Conservation (phyloP, 2,797 vertebrate species). For the Xiphophorus birchmanni region DNA sequence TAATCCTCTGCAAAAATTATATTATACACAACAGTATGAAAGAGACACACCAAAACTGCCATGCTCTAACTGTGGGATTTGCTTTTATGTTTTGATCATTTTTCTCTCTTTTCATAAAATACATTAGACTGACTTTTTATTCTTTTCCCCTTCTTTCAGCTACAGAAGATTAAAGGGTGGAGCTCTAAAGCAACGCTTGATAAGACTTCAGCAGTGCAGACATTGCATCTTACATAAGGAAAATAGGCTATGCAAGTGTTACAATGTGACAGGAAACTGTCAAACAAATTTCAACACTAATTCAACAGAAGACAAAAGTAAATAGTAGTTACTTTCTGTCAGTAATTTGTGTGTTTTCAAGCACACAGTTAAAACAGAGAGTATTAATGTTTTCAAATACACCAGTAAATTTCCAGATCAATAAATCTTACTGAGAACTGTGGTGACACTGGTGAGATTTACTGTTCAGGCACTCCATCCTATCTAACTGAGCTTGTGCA, state of each 20-base stretch:
- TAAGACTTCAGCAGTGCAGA: conserved; percentile 63
- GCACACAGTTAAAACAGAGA: background rate
- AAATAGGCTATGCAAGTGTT: conserved; percentile 48
- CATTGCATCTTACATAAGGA: conserved; percentile 58
- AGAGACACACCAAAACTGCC: conserved; percentile 65
- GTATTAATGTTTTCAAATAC: background rate
- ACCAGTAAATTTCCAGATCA: background rate
- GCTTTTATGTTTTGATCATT: conserved; percentile 56
- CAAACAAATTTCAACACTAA: conserved; percentile 55
- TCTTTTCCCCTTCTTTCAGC: conserved; percentile 60
- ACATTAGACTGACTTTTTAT: conserved; percentile 61
- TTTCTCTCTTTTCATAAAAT: conserved; percentile 43
- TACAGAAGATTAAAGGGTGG: conserved; percentile 58
- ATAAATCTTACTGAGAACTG: background rate
- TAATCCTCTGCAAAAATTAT: conserved; percentile 74
- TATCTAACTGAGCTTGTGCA: background rate
- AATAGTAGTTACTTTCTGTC: conserved; percentile 8
- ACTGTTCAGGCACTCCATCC: background rate
- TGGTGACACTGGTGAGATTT: background rate
- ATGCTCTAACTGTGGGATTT: conserved; percentile 59
- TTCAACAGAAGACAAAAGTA: conserved; percentile 26
- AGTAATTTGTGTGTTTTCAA: background rate
- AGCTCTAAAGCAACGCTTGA: conserved; percentile 48
- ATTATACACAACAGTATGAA: conserved; percentile 74
- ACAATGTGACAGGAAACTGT: conserved; percentile 43